Conservation (phyloP, 2,113 vertebrate species). For the Lethenteron camtschaticum region DNA sequence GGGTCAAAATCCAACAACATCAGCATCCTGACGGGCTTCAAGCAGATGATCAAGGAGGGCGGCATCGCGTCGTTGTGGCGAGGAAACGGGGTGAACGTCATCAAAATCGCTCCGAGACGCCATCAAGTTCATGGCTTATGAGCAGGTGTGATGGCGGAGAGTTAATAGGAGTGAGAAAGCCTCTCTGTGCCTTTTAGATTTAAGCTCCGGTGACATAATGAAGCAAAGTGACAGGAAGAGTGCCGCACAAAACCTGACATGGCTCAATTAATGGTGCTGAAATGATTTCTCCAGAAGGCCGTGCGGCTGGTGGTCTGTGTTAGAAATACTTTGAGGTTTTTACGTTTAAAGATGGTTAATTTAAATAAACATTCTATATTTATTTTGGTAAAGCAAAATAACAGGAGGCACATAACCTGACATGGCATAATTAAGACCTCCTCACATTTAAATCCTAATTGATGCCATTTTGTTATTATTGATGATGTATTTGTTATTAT, state of each 20-base stretch:
- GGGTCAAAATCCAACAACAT: constrained; percentile 44
- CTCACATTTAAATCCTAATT: neutral
- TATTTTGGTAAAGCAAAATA: no score
- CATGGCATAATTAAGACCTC: no score
- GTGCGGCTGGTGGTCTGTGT: constrained; percentile 7
- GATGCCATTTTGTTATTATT: constrained; percentile 2
- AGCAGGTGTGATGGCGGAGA: constrained; percentile 33
- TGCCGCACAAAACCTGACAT: neutral
- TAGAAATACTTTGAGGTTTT: no score
- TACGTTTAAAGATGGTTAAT: no score
- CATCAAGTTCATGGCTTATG: constrained; percentile 80
- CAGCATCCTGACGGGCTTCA: constrained; percentile 43
- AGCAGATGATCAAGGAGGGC: constrained; percentile 62
- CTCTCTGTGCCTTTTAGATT: constrained; percentile 16
- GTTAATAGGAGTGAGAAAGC: neutral
- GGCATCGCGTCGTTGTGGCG: constrained; percentile 59
- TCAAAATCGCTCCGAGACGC: constrained; percentile 91
- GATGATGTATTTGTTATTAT: neutral
- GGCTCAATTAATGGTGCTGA: neutral
- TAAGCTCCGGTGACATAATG: constrained; percentile 1
- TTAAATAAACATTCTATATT: no score
- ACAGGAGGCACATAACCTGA: no score
- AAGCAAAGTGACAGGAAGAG: neutral
- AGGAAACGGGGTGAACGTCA: constrained; percentile 72
- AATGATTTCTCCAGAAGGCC: constrained; percentile 6